Evolutionary conservation across 2,888 invertebrate genomes (phyloP).

Genomic region (Mechanitis mazaeus): DNA sequence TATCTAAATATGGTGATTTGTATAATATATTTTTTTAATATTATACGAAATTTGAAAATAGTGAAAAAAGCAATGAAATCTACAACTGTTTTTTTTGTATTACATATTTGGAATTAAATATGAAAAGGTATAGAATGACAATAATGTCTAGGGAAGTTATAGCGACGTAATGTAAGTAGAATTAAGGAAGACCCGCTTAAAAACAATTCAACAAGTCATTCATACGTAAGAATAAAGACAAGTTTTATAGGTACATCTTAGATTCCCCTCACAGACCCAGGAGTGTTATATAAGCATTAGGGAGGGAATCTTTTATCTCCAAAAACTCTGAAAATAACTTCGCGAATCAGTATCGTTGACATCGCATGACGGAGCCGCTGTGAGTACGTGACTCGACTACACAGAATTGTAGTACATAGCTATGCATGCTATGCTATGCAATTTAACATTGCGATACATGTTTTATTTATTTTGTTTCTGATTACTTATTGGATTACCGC

Average conservation of each 20-base stretch:
- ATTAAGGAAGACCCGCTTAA: not conserved
- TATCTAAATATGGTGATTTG: too few species aligned
- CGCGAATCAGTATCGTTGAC: conserved; percentile 40
- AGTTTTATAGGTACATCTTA: not conserved
- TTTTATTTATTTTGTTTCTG: too few species aligned
- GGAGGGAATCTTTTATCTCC: conserved; percentile 19
- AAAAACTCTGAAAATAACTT: conserved; percentile 19
- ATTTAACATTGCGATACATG: too few species aligned
- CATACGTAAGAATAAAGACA: conserved; percentile 3
- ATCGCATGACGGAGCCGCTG: conserved; percentile 38
- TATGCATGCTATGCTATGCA: conserved; percentile 5
- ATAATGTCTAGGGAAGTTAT: too few species aligned
- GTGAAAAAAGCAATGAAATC: too few species aligned
- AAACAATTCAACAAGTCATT: not conserved
- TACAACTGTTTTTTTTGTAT: too few species aligned
- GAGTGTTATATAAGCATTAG: conserved; percentile 17
- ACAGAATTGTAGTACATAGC: conserved; percentile 20
- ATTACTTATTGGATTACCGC: too few species aligned
- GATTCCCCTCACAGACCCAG: conserved; percentile 16
- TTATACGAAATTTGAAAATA: too few species aligned
- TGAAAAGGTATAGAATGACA: too few species aligned
- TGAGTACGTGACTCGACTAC: conserved; percentile 41
- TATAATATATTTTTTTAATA: too few species aligned
- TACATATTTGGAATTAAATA: too few species aligned
- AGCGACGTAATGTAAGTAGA: too few species aligned